Evolutionary conservation across 2,797 vertebrate genomes (phyloP).

Genomic region (Furcifer pardalis): DNA sequence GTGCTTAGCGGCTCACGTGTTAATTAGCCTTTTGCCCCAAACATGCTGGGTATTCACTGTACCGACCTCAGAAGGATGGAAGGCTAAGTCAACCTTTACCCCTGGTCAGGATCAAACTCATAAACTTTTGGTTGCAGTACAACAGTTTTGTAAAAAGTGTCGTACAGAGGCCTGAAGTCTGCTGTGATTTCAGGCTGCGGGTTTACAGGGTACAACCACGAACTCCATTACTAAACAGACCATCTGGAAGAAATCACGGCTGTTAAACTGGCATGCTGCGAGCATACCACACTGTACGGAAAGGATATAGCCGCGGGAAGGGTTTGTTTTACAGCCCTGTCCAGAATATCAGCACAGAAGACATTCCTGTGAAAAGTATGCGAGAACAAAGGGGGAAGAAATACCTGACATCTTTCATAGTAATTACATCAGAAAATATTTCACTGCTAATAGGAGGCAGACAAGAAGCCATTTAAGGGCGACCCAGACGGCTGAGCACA

Average conservation of each 20-base stretch:
- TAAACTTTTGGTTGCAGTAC: too few relatives aligned
- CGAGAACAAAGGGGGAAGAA: too few relatives aligned
- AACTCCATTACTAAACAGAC: background rate
- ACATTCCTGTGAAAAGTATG: background rate
- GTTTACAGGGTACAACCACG: background rate
- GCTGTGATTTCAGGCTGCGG: background rate
- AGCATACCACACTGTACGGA: background rate
- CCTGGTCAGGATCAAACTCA: too few relatives aligned
- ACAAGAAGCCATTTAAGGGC: background rate
- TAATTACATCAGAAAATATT: too few relatives aligned
- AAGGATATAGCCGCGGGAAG: background rate
- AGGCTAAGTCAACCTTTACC: too few relatives aligned
- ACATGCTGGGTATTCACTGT: too few relatives aligned
- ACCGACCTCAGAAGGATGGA: too few relatives aligned
- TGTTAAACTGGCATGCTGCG: background rate
- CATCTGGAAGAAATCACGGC: background rate
- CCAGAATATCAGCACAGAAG: background rate
- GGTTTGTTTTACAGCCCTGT: background rate
- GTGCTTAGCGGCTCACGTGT: too few relatives aligned
- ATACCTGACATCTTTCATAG: background rate
- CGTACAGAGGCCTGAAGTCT: too few relatives aligned
- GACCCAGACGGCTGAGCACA: too few relatives aligned
- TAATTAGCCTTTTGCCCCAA: too few relatives aligned
- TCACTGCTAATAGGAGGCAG: background rate
- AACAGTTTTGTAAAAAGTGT: too few relatives aligned